Percentiles rank a stretch among this genome's conserved stretches.
These are phyloP conservation scores for Zonotrichia albicollis DNA, from an alignment of 2,797 vertebrate species.

Conservation along the genomic window DNA sequence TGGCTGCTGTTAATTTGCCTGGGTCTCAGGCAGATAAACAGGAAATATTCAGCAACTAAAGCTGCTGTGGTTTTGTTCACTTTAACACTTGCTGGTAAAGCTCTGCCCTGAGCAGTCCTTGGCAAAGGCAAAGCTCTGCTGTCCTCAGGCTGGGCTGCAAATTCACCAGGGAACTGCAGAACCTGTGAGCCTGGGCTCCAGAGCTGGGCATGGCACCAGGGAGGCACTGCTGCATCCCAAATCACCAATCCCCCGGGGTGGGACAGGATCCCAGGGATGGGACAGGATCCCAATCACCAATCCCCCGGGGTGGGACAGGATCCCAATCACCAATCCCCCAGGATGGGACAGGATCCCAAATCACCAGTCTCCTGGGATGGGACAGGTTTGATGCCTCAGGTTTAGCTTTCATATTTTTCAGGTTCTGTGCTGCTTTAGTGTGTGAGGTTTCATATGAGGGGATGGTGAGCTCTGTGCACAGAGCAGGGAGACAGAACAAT, in stretches of 20 bases:
- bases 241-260: rapidly evolving
- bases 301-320: rapidly evolving
- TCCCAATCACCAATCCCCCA: neutral
- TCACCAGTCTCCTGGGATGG: rapidly evolving
- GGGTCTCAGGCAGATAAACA: constrained; percentile 16
- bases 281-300: neutral
- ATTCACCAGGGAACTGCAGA: neutral
- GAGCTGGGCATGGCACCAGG: rapidly evolving
- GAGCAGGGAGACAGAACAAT: too few relatives aligned
- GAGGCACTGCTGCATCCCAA: neutral
- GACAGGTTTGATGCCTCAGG: neutral
- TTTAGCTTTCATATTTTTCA: rapidly evolving
- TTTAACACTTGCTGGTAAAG: neutral
- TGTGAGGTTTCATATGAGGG: rapidly evolving
- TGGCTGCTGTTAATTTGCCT: constrained; percentile 34
- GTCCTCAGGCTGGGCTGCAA: rapidly evolving
- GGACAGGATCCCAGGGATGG: neutral
- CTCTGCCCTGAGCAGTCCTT: neutral
- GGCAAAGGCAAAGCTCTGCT: neutral
- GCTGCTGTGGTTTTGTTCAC: neutral
- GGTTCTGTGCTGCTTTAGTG: neutral
- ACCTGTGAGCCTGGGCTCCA: neutral
- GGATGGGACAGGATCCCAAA: rapidly evolving
- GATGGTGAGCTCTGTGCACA: neutral
- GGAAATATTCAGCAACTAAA: neutral